Evolutionary conservation across 1,140 invertebrate genomes (phyloP), one percentile per base, ranked within the genome.

Genomic region (Trichogramma pretiosum): DNA sequence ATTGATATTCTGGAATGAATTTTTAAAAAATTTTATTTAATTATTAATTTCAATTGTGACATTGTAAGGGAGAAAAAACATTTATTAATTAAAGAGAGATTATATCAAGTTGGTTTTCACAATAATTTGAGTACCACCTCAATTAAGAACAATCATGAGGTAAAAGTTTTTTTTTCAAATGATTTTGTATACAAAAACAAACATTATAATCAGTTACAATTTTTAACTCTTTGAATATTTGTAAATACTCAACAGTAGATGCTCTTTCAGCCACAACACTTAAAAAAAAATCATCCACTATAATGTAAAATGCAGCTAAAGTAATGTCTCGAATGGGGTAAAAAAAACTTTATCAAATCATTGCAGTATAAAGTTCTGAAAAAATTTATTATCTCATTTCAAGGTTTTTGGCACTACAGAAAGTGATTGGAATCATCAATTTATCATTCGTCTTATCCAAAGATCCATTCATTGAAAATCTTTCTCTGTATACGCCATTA

Each of bases 341-440:
- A 8, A 8, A 43, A 32, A 5, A n/a, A 18, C 11, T 43, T 32
- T 5, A 43, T 14, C 17, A 28, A 19, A 33, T 43, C 26, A 18
- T 30, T 11, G 22, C 26, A 16, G 3, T 43, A 43, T 8, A 32
- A 21, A 13, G 26, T 32, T 32, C 41, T 30, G 24, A 14, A 43
- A 43, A 43, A 43, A 13, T 28, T 28, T 18, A 43, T 28, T 16
- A 13, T 19, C 9, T 81, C 81, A 30, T 77, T 5, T 68, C 65
- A n/a, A 85, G 85, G 60, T 80, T 73, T 34, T 77, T 74, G 10
- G 82, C 75, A 37, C 83, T 85, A 42, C 79, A 83, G 48, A 93
- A 80, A 17, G 79, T 82, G 17, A 94, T 77, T 1, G 92, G 92
- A 17, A 95, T 81, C 77, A 89, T 81, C 89, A 89, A 93, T 13